Percentiles rank a stretch among this genome's conserved stretches.
Evolutionary conservation across 2,888 invertebrate genomes (phyloP).

Genomic region (Microctonus aethiopoides): DNA sequence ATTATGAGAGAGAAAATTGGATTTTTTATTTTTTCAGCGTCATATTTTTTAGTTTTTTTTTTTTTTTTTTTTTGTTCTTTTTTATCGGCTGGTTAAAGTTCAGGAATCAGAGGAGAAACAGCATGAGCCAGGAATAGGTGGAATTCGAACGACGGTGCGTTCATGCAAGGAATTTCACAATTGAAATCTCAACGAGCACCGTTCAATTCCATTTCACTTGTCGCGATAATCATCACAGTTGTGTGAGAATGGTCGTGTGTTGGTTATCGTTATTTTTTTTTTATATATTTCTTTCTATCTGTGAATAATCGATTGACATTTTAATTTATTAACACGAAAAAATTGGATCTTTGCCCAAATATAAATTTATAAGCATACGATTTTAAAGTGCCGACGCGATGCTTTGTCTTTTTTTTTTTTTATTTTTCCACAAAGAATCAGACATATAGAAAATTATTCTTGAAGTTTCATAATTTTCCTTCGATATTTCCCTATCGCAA

Average conservation of each 20-base stretch:
- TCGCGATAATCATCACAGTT: too few relatives aligned
- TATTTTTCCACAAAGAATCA: not conserved
- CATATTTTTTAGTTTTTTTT: too few relatives aligned
- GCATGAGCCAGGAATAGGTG: not conserved
- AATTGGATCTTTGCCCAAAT: not conserved
- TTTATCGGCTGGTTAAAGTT: not conserved
- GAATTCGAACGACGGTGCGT: constrained; percentile 7
- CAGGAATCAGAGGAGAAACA: not conserved
- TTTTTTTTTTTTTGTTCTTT: too few relatives aligned
- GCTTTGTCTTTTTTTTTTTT: not conserved
- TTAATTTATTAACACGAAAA: not conserved
- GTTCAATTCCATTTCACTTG: constrained; percentile 37
- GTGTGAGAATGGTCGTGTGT: not conserved
- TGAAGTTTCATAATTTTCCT: not conserved
- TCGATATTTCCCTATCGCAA: not conserved
- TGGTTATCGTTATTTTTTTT: not conserved
- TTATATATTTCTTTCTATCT: not conserved
- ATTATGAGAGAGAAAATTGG: not conserved
- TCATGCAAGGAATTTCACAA: constrained; percentile 39
- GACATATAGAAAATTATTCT: not conserved
- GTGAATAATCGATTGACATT: not conserved
- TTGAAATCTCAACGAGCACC: constrained; percentile 43
- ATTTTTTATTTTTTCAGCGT: too few relatives aligned
- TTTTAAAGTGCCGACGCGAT: not conserved
- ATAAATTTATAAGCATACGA: not conserved